Conservation (phyloP, 2,888 invertebrate species). For the Caenorhabditis afra region DNA sequence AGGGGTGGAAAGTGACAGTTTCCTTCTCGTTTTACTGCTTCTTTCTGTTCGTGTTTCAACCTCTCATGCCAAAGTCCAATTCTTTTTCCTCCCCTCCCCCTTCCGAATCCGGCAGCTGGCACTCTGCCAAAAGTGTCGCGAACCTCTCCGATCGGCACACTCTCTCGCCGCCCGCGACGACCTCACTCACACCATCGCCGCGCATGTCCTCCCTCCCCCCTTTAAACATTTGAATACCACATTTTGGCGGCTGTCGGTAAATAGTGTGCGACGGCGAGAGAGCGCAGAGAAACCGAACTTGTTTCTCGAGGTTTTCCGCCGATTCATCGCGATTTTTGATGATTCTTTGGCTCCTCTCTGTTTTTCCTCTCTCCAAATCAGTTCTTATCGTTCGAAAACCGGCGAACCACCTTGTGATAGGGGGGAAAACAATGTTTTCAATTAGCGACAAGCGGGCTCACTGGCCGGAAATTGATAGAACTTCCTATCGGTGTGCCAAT, state of each 20-base stretch:
- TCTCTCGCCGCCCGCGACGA: conserved; percentile 8
- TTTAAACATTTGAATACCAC: conserved; percentile 52
- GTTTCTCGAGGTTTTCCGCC: not conserved
- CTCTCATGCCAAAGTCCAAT: not conserved
- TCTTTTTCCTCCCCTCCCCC: not conserved
- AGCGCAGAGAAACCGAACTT: conserved; percentile 1
- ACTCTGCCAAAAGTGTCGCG: conserved; percentile 32
- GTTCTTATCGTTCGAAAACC: too few species aligned
- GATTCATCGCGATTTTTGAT: not conserved
- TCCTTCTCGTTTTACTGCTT: not conserved
- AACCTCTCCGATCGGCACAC: not conserved
- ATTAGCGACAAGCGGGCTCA: too few species aligned
- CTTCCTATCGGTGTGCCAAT: too few species aligned
- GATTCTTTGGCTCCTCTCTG: not conserved
- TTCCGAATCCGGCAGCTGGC: conserved; percentile 20
- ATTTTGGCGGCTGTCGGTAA: conserved; percentile 34
- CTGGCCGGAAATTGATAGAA: too few species aligned
- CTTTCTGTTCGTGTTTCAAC: not conserved
- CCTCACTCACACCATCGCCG: not conserved
- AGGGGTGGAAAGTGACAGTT: not conserved
- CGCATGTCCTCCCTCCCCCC: not conserved
- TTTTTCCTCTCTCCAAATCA: too few species aligned
- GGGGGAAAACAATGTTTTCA: too few species aligned
- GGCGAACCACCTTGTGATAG: too few species aligned
- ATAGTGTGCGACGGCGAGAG: conserved; percentile 27